Percentiles rank a stretch among this genome's conserved stretches.
These are phyloP conservation scores for Colletes gigas DNA, from an alignment of 1,140 invertebrate genomes.

Conservation along the genomic window DNA sequence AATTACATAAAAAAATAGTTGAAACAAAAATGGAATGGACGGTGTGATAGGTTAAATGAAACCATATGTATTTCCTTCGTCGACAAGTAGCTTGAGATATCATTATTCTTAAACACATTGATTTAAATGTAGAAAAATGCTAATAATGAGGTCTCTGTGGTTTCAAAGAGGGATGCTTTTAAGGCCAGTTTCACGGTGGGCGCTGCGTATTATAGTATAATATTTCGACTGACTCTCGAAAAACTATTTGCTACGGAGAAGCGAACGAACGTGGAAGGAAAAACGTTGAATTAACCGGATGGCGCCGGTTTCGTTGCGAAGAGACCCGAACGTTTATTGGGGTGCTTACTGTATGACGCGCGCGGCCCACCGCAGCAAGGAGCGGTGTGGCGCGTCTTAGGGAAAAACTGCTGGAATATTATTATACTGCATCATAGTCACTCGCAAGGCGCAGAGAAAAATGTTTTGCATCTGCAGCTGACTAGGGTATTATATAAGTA, in stretches of 20 bases:
- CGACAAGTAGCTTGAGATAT: no score
- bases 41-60: no score
- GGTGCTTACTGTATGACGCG: background rate
- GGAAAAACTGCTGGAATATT: slow-evolving; percentile 62
- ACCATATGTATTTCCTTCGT: no score
- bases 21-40: no score
- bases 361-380: background rate
- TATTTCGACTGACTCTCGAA: background rate
- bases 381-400: slow-evolving; percentile 14
- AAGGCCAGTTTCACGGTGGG: no score
- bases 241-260: background rate
- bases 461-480: slow-evolving; percentile 67
- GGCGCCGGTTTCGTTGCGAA: background rate
- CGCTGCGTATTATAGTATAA: no score
- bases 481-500: slow-evolving; percentile 63
- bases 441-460: slow-evolving; percentile 61
- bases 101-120: no score
- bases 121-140: no score
- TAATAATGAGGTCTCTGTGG: no score
- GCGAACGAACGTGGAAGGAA: background rate
- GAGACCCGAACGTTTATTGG: background rate
- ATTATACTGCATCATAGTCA: slow-evolving; percentile 68
- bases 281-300: background rate
- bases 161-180: no score
- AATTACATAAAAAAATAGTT: no score